phyloP scores from a whole-genome alignment of 2,888 invertebrate genomes.

The Campoplex nolae region DNA sequence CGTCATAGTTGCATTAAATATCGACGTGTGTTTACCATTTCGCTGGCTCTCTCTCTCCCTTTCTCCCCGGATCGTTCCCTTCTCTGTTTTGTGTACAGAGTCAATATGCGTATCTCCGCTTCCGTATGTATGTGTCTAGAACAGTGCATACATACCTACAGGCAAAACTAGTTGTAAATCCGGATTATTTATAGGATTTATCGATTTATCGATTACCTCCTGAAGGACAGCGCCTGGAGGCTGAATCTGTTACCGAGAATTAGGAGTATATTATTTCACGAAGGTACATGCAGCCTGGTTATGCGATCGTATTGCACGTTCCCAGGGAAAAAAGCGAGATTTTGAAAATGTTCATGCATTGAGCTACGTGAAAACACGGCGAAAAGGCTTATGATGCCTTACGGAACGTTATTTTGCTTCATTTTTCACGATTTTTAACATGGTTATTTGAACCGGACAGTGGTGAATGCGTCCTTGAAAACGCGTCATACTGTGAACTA shows the following conservation, averaged over 20 bases:
- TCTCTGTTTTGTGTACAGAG: background rate
- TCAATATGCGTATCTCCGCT: constrained; percentile 15
- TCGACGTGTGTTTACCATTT: background rate
- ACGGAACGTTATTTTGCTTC: background rate
- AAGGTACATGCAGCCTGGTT: background rate
- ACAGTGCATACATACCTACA: constrained; percentile 7
- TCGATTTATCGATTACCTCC: constrained; percentile 52
- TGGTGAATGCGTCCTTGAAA: background rate
- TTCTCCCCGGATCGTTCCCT: background rate
- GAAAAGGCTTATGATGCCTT: background rate
- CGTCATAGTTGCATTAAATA: constrained; percentile 11
- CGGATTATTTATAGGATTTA: constrained; percentile 54
- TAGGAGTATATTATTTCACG: constrained; percentile 51
- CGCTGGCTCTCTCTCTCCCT: background rate
- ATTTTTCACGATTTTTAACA: background rate
- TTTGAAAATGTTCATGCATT: background rate
- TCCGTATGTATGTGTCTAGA: background rate
- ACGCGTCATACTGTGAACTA: background rate
- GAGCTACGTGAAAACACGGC: background rate
- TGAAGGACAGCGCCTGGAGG: constrained; percentile 1
- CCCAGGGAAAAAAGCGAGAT: background rate
- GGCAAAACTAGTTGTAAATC: constrained; percentile 8
- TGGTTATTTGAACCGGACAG: background rate
- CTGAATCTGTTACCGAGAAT: constrained; percentile 25
- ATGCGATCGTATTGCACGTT: background rate